Conservation (phyloP, 2,797 vertebrate species). For the Thaleichthys pacificus region DNA sequence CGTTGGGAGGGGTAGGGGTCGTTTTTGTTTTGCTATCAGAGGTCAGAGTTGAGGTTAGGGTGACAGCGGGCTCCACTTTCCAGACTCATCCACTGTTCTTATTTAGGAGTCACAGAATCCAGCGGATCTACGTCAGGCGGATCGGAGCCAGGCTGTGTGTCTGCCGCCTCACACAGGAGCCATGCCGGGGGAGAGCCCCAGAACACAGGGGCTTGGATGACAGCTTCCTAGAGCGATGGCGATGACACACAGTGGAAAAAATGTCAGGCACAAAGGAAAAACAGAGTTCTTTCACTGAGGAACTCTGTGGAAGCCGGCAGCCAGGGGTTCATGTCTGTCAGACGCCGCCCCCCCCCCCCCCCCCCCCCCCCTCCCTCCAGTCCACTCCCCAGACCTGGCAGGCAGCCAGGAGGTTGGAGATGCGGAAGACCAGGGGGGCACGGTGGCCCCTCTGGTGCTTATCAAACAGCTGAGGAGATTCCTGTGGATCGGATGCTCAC, state of each 20-base stretch:
- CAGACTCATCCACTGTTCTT: conserved; percentile 19
- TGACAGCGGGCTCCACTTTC: not conserved
- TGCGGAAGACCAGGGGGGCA: not conserved
- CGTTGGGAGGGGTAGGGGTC: conserved; percentile 22
- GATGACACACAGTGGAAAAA: conserved; percentile 1
- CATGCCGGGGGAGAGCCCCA: not conserved
- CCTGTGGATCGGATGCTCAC: conserved; percentile 29
- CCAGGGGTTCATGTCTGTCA: not conserved
- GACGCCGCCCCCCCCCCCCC: not conserved
- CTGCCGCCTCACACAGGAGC: conserved; percentile 11
- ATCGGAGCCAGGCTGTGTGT: not conserved
- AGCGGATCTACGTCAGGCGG: conserved; percentile 5
- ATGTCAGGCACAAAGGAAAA: conserved; percentile 7
- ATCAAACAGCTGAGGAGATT: conserved; percentile 40
- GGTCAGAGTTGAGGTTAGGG: conserved; percentile 19
- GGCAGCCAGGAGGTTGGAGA: conserved; percentile 14
- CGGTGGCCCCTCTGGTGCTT: conserved; percentile 20
- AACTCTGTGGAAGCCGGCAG: not conserved
- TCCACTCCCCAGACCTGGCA: conserved; percentile 7
- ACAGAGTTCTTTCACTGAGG: not conserved
- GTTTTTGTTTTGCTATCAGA: not conserved
- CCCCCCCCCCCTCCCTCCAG: not conserved
- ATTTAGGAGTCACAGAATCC: conserved; percentile 31
- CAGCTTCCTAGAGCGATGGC: not conserved
- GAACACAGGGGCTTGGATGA: not conserved